phyloP scores from a whole-genome alignment of 1,140 invertebrate species.

The Halotydeus destructor region DNA sequence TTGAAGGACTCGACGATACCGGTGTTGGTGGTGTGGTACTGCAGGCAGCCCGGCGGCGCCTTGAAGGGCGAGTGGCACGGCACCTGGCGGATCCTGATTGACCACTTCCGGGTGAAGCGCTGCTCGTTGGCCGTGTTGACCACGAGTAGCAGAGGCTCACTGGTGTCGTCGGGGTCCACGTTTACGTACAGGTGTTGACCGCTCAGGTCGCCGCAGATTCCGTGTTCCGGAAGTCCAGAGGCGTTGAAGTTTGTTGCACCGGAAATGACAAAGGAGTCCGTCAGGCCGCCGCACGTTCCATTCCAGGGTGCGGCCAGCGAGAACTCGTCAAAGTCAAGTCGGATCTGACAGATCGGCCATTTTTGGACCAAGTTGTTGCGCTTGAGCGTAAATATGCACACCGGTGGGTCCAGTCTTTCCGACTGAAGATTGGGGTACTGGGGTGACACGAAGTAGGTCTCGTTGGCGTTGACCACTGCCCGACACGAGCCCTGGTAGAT shows the following conservation, averaged over 20 bases:
- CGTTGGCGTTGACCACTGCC: conserved; percentile 13
- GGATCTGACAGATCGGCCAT: conserved; percentile 15
- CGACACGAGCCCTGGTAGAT: conserved; percentile 15
- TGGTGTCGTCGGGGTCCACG: conserved; percentile 12
- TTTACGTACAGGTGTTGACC: conserved; percentile 15
- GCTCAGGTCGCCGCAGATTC: conserved; percentile 14
- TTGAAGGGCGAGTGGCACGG: conserved; percentile 13
- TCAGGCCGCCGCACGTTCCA: conserved; percentile 12
- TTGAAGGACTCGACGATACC: conserved; percentile 49
- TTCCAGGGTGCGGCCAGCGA: conserved; percentile 11
- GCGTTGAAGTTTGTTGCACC: conserved; percentile 15
- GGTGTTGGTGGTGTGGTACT: conserved; percentile 41
- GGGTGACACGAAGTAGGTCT: conserved; percentile 16
- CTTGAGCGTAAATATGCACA: conserved; percentile 15
- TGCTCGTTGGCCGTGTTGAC: conserved; percentile 16
- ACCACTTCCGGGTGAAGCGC: conserved; percentile 14
- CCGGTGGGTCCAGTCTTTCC: conserved; percentile 12
- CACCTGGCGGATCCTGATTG: conserved; percentile 13
- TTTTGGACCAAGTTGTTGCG: conserved; percentile 13
- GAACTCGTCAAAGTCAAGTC: conserved; percentile 16
- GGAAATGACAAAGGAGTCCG: conserved; percentile 14
- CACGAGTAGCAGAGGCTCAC: conserved; percentile 13
- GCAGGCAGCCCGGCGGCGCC: conserved; percentile 52
- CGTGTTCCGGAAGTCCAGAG: conserved; percentile 10
- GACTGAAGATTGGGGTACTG: conserved; percentile 12